A percentile compares a stretch with the other conserved stretches of the same genome.
Evolutionary conservation across 2,888 invertebrate species (phyloP).

Genomic region (Diabrotica balteata): DNA sequence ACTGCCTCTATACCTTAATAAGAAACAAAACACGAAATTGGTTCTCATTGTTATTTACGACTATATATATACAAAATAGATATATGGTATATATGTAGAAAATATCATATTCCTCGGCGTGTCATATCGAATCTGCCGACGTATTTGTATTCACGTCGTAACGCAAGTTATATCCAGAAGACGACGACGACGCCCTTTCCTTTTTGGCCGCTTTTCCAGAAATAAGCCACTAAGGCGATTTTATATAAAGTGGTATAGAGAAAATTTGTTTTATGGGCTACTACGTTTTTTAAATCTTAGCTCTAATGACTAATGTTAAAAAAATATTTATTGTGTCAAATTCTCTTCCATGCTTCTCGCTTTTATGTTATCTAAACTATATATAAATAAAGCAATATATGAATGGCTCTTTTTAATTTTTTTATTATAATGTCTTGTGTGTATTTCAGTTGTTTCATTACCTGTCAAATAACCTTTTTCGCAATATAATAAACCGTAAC

Average conservation of each 20-base stretch:
- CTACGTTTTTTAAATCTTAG: too few species aligned
- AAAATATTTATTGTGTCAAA: too few species aligned
- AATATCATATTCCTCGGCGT: background rate
- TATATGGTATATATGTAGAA: background rate
- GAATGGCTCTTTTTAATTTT: too few species aligned
- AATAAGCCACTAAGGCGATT: background rate
- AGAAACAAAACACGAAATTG: background rate
- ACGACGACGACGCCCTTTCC: background rate
- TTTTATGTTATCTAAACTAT: too few species aligned
- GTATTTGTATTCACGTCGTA: slow-evolving; percentile 2
- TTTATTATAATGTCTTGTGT: too few species aligned
- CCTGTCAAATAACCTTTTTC: too few species aligned
- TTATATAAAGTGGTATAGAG: background rate
- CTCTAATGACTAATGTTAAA: too few species aligned
- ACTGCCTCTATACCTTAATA: background rate
- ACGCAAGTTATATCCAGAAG: slow-evolving; percentile 2
- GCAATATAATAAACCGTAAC: too few species aligned
- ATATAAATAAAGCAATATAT: too few species aligned
- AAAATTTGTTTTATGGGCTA: too few species aligned
- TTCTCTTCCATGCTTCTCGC: too few species aligned
- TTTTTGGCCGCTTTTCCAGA: background rate
- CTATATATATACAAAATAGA: background rate
- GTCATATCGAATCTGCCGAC: background rate
- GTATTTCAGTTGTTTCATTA: too few species aligned
- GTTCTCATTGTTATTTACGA: slow-evolving; percentile 7